A percentile compares a stretch with the other conserved stretches of the same genome.
Evolutionary conservation across 92 coral and sea anemone genomes (phyloP).

Genomic region (Paragorgia papillata): DNA sequence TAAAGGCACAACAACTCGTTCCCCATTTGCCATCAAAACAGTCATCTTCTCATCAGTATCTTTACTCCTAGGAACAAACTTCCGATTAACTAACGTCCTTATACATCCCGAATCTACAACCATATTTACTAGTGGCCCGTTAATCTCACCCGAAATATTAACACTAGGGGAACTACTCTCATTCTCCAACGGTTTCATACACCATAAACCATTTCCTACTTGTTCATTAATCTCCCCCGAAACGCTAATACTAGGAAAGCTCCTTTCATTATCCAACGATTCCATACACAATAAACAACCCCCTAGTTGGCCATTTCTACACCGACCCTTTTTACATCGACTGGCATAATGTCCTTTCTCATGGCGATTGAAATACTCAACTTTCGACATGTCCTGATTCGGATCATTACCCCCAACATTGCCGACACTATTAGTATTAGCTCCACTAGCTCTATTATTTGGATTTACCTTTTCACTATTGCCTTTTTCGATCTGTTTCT

Average conservation of each 20-base stretch:
- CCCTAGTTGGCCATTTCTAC: conserved; percentile 26
- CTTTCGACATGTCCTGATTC: background rate
- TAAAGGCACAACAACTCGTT: conserved; percentile 49
- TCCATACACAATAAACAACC: conserved; percentile 38
- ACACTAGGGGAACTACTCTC: conserved; percentile 13
- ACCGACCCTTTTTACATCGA: conserved; percentile 28
- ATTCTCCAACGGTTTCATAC: conserved; percentile 34
- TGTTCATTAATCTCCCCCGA: conserved; percentile 30
- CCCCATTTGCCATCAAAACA: conserved; percentile 56
- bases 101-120: conserved; percentile 57
- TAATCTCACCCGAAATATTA: conserved; percentile 7
- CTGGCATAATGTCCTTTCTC: conserved; percentile 34
- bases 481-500: conserved; percentile 5
- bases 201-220: conserved; percentile 16
- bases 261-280: conserved; percentile 14
- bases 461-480: background rate
- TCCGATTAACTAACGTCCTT: conserved; percentile 53
- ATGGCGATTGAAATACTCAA: conserved; percentile 35
- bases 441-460: background rate
- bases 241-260: background rate
- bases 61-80: conserved; percentile 36
- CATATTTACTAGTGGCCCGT: conserved; percentile 46
- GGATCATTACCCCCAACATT: background rate
- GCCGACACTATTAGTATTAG: background rate
- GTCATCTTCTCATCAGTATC: conserved; percentile 37